phyloP scores from a whole-genome alignment of 2,888 invertebrate genomes.

The Hylaea fasciaria region DNA sequence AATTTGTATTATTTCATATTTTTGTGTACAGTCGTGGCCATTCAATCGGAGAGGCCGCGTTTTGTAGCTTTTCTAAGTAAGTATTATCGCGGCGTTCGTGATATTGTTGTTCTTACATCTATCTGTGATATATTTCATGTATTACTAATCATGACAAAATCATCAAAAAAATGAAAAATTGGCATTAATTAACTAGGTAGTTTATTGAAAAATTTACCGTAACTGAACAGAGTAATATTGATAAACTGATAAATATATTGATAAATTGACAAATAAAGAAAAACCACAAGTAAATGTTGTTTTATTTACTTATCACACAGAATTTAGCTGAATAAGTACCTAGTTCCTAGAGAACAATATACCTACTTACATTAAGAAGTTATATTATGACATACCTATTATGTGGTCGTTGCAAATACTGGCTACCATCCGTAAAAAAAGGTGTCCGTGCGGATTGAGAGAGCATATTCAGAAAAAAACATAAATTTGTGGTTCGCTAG shows the following conservation, averaged over 20 bases:
- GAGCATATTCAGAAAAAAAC: too few species aligned
- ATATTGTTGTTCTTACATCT: slow-evolving; percentile 60
- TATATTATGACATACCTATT: too few species aligned
- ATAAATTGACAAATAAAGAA: slow-evolving; percentile 80
- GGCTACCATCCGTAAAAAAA: too few species aligned
- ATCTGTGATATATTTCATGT: slow-evolving; percentile 74
- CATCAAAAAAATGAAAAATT: slow-evolving; percentile 76
- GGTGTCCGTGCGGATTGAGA: too few species aligned
- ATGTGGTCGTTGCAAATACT: too few species aligned
- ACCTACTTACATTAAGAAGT: too few species aligned
- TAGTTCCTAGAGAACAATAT: too few species aligned
- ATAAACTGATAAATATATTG: slow-evolving; percentile 41
- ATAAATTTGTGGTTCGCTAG: too few species aligned
- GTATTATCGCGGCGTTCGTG: slow-evolving; percentile 55
- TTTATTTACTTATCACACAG: slow-evolving; percentile 42
- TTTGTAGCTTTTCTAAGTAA: slow-evolving; percentile 68
- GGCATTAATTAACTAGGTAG: slow-evolving; percentile 53
- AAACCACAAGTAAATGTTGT: slow-evolving; percentile 52
- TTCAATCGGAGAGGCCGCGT: slow-evolving; percentile 70
- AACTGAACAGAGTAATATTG: slow-evolving; percentile 50
- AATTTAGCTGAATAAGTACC: not conserved
- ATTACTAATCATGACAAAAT: slow-evolving; percentile 52
- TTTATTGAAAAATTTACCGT: slow-evolving; percentile 77
- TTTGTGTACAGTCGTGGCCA: slow-evolving; percentile 74
- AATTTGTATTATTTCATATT: slow-evolving; percentile 76